Evolutionary conservation across 2,113 vertebrate species (phyloP).

Genomic region (Amazona vittata): DNA sequence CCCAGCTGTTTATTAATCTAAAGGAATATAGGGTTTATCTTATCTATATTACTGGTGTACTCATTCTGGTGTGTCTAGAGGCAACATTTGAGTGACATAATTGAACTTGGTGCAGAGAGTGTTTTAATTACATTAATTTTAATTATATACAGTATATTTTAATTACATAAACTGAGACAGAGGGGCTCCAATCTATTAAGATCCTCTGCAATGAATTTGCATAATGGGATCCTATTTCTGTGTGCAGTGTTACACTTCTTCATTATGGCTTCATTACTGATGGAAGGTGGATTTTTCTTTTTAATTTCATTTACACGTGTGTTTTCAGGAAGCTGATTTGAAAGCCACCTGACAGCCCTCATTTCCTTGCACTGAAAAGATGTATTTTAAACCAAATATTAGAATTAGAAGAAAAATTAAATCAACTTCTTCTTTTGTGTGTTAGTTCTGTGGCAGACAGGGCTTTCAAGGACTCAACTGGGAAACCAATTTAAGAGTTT

Average conservation of each 20-base stretch:
- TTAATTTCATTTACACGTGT: constrained; percentile 20
- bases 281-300: background rate
- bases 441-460: background rate
- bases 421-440: background rate
- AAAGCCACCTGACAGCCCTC: background rate
- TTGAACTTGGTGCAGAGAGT: constrained; percentile 34
- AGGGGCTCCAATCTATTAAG: constrained; percentile 41
- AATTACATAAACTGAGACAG: constrained; percentile 57
- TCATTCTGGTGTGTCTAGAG: constrained; percentile 25
- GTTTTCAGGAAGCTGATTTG: constrained; percentile 15
- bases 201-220: constrained; percentile 11
- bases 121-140: constrained; percentile 72
- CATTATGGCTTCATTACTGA: constrained; percentile 52
- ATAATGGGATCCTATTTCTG: constrained; percentile 46
- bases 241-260: constrained; percentile 30
- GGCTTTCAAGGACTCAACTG: background rate
- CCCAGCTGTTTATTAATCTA: constrained; percentile 3
- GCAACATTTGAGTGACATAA: constrained; percentile 49
- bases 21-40: background rate
- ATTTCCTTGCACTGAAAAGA: constrained; percentile 11
- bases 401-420: background rate
- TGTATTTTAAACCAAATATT: background rate
- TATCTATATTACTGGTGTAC: background rate
- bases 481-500: background rate
- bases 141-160: constrained; percentile 71